Percentiles rank a stretch among this genome's conserved stretches.
phyloP scores from a whole-genome alignment of 2,797 vertebrate species.

The Catostomus latipinnis region DNA sequence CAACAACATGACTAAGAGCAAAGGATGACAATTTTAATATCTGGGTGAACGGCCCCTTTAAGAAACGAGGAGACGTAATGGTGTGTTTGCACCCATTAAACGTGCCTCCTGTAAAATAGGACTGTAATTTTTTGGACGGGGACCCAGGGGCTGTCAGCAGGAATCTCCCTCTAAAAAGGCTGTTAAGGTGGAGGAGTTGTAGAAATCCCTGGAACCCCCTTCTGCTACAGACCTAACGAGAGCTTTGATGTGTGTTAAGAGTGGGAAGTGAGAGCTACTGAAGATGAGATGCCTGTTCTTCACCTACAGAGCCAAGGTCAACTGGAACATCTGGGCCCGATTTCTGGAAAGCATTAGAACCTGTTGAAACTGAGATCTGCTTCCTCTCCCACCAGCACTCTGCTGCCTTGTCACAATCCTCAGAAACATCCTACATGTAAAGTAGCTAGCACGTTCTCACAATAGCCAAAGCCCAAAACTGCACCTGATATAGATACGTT shows the following conservation, averaged over 20 bases:
- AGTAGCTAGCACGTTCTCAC: constrained; percentile 37
- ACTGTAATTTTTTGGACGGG: constrained; percentile 52
- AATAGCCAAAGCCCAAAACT: constrained; percentile 25
- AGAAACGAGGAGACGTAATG: constrained; percentile 13
- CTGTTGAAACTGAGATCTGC: constrained; percentile 23
- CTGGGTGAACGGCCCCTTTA: too few species aligned
- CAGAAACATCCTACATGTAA: constrained; percentile 12
- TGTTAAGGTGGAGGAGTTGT: constrained; percentile 48
- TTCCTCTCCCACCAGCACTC: constrained; percentile 33
- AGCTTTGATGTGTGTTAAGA: constrained; percentile 60
- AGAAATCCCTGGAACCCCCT: constrained; percentile 44
- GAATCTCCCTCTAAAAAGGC: constrained; percentile 55
- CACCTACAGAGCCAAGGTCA: constrained; percentile 45
- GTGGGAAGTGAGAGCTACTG: constrained; percentile 57
- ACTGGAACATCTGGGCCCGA: constrained; percentile 23
- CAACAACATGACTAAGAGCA: too few species aligned
- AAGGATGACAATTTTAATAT: too few species aligned
- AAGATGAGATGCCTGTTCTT: constrained; percentile 48
- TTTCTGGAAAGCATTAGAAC: constrained; percentile 58
- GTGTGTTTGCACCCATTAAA: constrained; percentile 49
- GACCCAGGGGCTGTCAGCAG: constrained; percentile 49
- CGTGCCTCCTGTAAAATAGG: constrained; percentile 53
- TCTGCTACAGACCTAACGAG: constrained; percentile 48
- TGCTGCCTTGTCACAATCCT: constrained; percentile 13
- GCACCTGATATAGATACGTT: constrained; percentile 2